phyloP scores from a whole-genome alignment of 2,113 vertebrate genomes.

The Menura novaehollandiae region DNA sequence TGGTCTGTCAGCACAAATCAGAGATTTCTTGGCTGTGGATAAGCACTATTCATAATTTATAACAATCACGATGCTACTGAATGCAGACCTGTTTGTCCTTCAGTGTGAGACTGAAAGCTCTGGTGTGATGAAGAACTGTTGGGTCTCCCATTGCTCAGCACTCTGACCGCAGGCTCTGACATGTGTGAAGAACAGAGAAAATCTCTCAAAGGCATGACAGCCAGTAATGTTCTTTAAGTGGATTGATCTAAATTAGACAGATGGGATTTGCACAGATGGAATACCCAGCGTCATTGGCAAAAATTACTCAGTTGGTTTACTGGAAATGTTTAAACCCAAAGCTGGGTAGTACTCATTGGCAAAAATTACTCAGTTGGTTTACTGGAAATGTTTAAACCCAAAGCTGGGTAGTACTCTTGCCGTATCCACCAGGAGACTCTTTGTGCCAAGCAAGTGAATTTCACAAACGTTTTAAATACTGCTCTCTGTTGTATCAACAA shows the following conservation, averaged over 20 bases:
- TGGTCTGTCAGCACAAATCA: neutral
- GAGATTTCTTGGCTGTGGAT: neutral
- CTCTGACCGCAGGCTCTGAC: neutral
- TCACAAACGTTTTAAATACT: neutral
- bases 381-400: neutral
- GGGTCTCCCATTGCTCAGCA: neutral
- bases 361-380: neutral
- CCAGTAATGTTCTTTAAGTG: neutral
- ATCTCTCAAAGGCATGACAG: neutral
- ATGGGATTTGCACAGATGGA: constrained; percentile 5
- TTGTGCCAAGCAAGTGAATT: neutral
- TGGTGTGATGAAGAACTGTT: neutral
- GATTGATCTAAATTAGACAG: neutral
- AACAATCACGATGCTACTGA: neutral
- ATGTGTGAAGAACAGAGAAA: neutral
- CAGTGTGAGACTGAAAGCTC: neutral
- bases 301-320: neutral
- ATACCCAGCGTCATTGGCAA: neutral
- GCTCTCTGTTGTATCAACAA: neutral
- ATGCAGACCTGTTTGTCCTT: neutral
- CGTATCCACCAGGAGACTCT: neutral
- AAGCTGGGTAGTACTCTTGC: neutral
- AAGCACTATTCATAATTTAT: neutral
- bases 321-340: neutral
- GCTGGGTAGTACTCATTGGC: no score